A percentile compares a stretch with the other conserved stretches of the same genome.
Conservation (phyloP, 1,140 invertebrate species). For the Dendroctonus ponderosae region DNA sequence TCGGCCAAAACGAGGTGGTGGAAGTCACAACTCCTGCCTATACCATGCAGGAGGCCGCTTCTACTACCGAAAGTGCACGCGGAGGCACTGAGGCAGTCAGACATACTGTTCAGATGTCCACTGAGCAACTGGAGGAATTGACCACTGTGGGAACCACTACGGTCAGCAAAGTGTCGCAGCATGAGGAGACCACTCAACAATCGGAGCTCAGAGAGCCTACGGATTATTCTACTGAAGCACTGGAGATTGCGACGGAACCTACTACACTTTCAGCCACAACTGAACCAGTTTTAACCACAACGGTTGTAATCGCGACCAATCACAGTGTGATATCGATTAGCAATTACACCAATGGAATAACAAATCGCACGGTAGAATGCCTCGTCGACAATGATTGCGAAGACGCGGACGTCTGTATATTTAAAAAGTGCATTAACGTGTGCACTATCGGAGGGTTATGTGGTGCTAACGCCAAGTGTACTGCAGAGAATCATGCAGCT, state of each 20-base stretch:
- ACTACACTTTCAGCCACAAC: not conserved
- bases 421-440: conserved; percentile 70
- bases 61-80: not conserved
- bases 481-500: conserved; percentile 66
- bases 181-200: not conserved
- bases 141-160: conserved; percentile 15
- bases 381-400: conserved; percentile 64
- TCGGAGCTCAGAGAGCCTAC: not conserved
- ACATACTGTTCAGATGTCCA: conserved; percentile 20
- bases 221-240: not conserved
- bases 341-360: conserved; percentile 26
- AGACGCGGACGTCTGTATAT: conserved; percentile 64
- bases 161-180: conserved; percentile 1
- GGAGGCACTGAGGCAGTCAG: conserved; percentile 11
- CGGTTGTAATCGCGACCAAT: not conserved
- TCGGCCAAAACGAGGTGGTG: conserved; percentile 10
- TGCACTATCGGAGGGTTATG: conserved; percentile 65
- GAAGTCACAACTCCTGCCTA: conserved; percentile 25
- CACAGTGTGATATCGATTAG: conserved; percentile 19
- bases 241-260: not conserved
- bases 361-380: conserved; percentile 24
- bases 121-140: conserved; percentile 24
- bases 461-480: conserved; percentile 67
- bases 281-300: conserved; percentile 14
- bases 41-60: not conserved